Base-by-base conservation (phyloP, 2,797 vertebrate species). In the Chelon labrosus region DNA sequence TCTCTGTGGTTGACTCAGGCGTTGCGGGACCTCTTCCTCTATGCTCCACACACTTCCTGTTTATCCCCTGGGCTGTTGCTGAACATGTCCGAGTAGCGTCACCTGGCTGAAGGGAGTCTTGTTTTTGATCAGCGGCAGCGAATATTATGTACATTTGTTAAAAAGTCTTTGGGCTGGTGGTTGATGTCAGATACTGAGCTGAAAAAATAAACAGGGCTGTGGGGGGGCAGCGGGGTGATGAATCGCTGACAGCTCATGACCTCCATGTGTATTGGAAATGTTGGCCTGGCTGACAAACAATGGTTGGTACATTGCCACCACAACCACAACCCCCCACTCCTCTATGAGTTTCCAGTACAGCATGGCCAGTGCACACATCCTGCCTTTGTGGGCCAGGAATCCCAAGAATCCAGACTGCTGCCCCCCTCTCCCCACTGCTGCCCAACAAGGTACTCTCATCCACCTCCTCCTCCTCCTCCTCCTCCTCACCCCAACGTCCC, bases 331-430 rank as follows among this genome's bases (percentile, higher is more conserved):
- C 31, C 37, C 53, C 53, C 31, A 5, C 65, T 52, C 77, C 85
- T 79, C 77, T 76, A 73, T 88, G 83, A 82, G 91, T 85, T 85
- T 86, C 64, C 59, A 57, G 84, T 44, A 72, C 84, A 83, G 87
- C 65, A 17, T 79, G 77, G 82, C 86, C 84, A 73, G 83, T 72
- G 31, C 90, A 94, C 93, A 94, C 93, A 94, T 95, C 93, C 93
- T 94, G 93, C 90, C 93, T 94, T 95, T 95, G 94, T 95, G 87
- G 85, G 83, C 84, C 85, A 89, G 93, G 94, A 94, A 95, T 95
- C 71, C 72, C 47, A 89, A 86, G 91, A 94, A 94, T 95, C 83
- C 82, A 80, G 87, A 81, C 89, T 85, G 77, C 64, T 85, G 65
- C 83, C 74, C 77, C 83, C 66, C 75, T 76, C 58, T 65, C 69